These are phyloP conservation scores for Drosophila peninsularis DNA, from an alignment of 2,888 invertebrate species.

Conservation along the genomic window DNA sequence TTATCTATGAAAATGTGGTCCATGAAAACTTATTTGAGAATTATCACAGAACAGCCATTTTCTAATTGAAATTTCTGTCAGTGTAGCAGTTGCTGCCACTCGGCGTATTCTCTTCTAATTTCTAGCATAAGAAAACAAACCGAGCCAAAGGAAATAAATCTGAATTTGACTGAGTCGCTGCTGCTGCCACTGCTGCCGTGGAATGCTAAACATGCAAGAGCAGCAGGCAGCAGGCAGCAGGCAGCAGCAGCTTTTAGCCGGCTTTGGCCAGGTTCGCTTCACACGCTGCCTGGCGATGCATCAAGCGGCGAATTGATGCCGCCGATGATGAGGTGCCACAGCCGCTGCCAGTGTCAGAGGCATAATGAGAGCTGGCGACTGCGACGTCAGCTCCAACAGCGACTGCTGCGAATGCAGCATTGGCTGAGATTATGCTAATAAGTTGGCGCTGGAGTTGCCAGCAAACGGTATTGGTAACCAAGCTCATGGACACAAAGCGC, in stretches of 20 bases:
- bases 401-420: conserved; percentile 18
- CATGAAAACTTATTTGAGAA: too few species aligned
- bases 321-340: conserved; percentile 78
- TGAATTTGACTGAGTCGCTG: conserved; percentile 27
- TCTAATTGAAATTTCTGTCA: not conserved
- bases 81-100: conserved; percentile 3
- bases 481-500: conserved; percentile 54
- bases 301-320: conserved; percentile 75
- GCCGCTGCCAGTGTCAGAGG: conserved; percentile 34
- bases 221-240: conserved; percentile 20
- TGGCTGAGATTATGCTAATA: conserved; percentile 77
- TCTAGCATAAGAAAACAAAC: conserved; percentile 22
- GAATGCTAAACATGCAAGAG: conserved; percentile 57
- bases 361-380: conserved; percentile 65
- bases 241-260: conserved; percentile 19
- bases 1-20: too few species aligned
- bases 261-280: conserved; percentile 59
- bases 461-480: conserved; percentile 71
- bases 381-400: conserved; percentile 17
- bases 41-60: too few species aligned
- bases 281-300: conserved; percentile 76
- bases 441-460: conserved; percentile 70
- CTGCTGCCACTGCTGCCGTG: conserved; percentile 19
- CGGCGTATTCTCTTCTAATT: conserved; percentile 37
- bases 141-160: conserved; percentile 41